A percentile compares a stretch with the other conserved stretches of the same genome.
Evolutionary conservation across 2,797 vertebrate genomes (phyloP).

Genomic region (Tangara arthus): DNA sequence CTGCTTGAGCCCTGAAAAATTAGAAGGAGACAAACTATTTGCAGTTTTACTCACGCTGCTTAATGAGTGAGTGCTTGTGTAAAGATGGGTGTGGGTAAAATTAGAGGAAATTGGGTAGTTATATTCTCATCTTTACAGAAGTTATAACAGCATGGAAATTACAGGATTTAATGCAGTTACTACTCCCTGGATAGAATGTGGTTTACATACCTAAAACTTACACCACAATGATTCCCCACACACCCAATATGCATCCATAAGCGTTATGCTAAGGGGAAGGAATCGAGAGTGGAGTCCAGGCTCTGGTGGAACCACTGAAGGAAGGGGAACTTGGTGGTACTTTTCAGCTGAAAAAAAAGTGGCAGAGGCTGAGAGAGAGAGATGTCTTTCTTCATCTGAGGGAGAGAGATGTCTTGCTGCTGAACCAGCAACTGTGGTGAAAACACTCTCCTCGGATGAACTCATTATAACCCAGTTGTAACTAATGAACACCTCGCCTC

Average conservation of each 20-base stretch:
- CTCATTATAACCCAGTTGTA: background rate
- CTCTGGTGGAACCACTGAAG: background rate
- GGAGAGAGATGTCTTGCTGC: background rate
- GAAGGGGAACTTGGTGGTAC: background rate
- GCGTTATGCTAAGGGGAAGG: background rate
- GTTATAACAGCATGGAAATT: background rate
- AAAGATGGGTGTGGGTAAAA: background rate
- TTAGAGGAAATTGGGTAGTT: background rate
- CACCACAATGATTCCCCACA: background rate
- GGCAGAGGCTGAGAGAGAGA: background rate
- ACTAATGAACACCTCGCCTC: background rate
- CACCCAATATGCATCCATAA: background rate
- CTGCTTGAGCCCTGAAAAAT: background rate
- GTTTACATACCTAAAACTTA: background rate
- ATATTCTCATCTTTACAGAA: background rate
- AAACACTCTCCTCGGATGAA: fast-evolving
- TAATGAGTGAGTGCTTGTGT: background rate
- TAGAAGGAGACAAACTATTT: background rate
- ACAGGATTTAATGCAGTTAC: background rate
- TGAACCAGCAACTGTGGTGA: background rate
- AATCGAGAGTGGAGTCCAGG: background rate
- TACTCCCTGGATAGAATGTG: background rate
- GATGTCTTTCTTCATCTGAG: background rate
- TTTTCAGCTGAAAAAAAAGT: background rate
- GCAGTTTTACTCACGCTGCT: background rate